Conservation (phyloP, 2,797 vertebrate species). For the Balearica regulorum region DNA sequence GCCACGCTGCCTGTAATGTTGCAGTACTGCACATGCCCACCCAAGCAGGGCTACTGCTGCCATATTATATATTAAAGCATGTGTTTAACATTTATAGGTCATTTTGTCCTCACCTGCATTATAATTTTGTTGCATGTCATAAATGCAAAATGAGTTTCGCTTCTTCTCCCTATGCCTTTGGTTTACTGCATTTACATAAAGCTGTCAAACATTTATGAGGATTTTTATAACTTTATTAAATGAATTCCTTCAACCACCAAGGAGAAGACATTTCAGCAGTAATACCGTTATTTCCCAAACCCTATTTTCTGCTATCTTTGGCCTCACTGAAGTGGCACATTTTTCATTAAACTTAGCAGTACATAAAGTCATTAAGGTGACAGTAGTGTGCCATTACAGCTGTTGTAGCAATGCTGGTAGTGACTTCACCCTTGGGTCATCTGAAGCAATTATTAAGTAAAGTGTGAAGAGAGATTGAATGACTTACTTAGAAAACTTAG, state of each 20-base stretch:
- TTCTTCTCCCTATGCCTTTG: slow-evolving; percentile 31
- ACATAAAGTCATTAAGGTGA: slow-evolving; percentile 38
- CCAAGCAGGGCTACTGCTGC: not conserved
- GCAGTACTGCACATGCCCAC: not conserved
- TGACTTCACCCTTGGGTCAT: slow-evolving; percentile 34
- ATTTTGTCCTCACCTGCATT: slow-evolving; percentile 57
- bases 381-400: not conserved
- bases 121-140: slow-evolving; percentile 52
- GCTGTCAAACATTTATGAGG: slow-evolving; percentile 55
- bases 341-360: slow-evolving; percentile 52
- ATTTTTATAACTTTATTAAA: slow-evolving; percentile 65
- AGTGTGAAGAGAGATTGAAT: slow-evolving; percentile 12
- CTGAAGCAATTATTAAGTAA: slow-evolving; percentile 48
- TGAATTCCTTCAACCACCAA: slow-evolving; percentile 55
- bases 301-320: slow-evolving; percentile 60
- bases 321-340: slow-evolving; percentile 43
- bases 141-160: slow-evolving; percentile 55
- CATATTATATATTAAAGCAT: slow-evolving; percentile 4
- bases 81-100: slow-evolving; percentile 58
- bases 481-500: slow-evolving; percentile 27
- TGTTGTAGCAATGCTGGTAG: not conserved
- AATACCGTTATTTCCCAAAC: slow-evolving; percentile 52
- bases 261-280: slow-evolving; percentile 48
- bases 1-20: not conserved
- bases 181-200: slow-evolving; percentile 73